These are phyloP conservation scores for Ciconia maguari DNA, from an alignment of 2,113 vertebrate genomes.

Conservation along the genomic window DNA sequence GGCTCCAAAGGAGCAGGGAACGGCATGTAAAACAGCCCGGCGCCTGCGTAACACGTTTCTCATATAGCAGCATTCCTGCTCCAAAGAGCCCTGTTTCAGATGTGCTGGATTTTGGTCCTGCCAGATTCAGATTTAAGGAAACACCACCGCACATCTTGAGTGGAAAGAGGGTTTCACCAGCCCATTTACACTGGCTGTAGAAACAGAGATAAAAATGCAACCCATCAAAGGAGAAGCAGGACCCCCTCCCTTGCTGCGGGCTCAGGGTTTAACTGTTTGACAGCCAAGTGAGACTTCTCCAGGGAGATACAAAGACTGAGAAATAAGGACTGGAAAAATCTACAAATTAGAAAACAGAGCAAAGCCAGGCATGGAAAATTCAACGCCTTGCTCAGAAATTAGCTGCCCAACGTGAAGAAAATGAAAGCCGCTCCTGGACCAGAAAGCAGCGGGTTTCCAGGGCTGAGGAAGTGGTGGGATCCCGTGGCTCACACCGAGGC, in stretches of 20 bases:
- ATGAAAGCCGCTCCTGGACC: accelerated
- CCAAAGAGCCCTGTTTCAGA: constrained; percentile 45
- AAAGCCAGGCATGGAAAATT: not conserved
- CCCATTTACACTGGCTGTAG: constrained; percentile 14
- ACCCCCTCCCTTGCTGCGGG: not conserved
- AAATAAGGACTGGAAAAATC: constrained; percentile 7
- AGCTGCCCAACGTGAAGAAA: not conserved
- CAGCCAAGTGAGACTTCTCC: not conserved
- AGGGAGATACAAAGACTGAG: not conserved
- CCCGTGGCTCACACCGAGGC: accelerated
- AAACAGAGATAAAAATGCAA: constrained; percentile 47
- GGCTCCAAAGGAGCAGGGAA: constrained; percentile 54
- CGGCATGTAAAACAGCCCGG: constrained; percentile 53
- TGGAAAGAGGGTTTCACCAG: constrained; percentile 26
- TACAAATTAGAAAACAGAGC: not conserved
- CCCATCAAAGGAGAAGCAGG: not conserved
- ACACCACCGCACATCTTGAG: constrained; percentile 2
- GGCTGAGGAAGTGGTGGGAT: not conserved
- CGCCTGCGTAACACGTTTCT: constrained; percentile 45
- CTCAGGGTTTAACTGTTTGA: not conserved
- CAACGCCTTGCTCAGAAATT: not conserved
- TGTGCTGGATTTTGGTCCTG: constrained; percentile 12
- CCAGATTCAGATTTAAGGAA: constrained; percentile 36
- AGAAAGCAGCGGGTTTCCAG: not conserved
- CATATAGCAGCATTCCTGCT: constrained; percentile 45